Evolutionary conservation across 2,888 invertebrate genomes (phyloP).

Genomic region (Branchellion lobata): DNA sequence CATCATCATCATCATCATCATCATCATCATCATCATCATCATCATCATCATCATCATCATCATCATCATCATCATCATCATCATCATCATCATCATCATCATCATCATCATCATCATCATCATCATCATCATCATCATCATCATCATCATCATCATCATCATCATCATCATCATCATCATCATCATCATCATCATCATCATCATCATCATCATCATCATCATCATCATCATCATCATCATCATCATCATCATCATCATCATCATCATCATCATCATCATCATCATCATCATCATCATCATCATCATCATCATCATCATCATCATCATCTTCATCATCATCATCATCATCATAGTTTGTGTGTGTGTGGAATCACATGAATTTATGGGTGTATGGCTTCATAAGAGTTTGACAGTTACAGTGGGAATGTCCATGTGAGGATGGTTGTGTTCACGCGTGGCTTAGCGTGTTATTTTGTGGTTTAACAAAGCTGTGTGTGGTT

Average conservation of each 20-base stretch:
- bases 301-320: neutral
- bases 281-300: neutral
- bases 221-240: neutral
- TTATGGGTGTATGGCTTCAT: neutral
- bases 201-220: neutral
- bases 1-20: conserved; percentile 9
- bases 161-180: neutral
- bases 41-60: neutral
- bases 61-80: conserved; percentile 17
- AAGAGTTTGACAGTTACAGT: too few species aligned
- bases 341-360: neutral
- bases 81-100: conserved; percentile 8
- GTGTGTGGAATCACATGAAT: neutral
- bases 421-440: too few species aligned
- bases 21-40: too few species aligned
- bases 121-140: neutral
- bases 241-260: neutral
- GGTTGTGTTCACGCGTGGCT: too few species aligned
- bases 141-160: neutral
- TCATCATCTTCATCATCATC: neutral
- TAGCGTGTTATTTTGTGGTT: too few species aligned
- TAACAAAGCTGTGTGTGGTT: too few species aligned
- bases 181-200: neutral
- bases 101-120: conserved; percentile 20
- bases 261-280: neutral